Evolutionary conservation across 2,888 invertebrate species (phyloP), one percentile per base, ranked within the genome.

Genomic region (Pediacus dermestoides): DNA sequence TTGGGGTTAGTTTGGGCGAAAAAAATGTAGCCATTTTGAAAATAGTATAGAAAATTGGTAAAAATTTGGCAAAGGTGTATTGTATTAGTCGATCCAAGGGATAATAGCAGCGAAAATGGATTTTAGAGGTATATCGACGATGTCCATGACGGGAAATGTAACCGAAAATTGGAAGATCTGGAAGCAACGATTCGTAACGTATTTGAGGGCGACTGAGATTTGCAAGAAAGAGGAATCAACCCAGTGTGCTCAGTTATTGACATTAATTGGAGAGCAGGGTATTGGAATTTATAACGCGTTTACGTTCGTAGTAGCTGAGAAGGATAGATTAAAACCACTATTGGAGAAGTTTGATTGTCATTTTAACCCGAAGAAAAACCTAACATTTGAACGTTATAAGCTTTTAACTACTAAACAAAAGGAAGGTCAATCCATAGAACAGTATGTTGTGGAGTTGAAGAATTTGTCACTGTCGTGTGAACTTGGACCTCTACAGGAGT

Each of bases 181-280:
- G 49, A 45, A 30, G 23, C 39, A 49, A 11, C 11, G 35, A 10
- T 50, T 46, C 16, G 14, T 32, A 4, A 41, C 32, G 4, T 50
- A 48, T 36, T 11, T 48, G 16, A n/a, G 16, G 7, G 50, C 50
- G 3, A 40, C 42, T 12, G 41, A 43, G n/a, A 30, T 39, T 13
- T 18, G 32, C 10, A 34, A 37, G 13, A 41, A 38, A 8, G 15
- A 26, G 11, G 42, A 42, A 9, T 14, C 15, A 8, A 28, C 36
- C 12, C 28, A 46, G 25, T 37, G 31, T 30, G 37, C 42, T 6
- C 27, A 45, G 12, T 12, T 50, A 3, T 14, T 46, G 22, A 39
- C 38, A 7, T 34, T 37, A 1, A 34, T 50, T 7, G 48, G 52
- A 4, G 46, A 50, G n/a, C 34, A 46, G 34, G 45, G 43, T 15